Evolutionary conservation across 2,797 vertebrate genomes (phyloP).

Genomic region (Cryptoprocta ferox): DNA sequence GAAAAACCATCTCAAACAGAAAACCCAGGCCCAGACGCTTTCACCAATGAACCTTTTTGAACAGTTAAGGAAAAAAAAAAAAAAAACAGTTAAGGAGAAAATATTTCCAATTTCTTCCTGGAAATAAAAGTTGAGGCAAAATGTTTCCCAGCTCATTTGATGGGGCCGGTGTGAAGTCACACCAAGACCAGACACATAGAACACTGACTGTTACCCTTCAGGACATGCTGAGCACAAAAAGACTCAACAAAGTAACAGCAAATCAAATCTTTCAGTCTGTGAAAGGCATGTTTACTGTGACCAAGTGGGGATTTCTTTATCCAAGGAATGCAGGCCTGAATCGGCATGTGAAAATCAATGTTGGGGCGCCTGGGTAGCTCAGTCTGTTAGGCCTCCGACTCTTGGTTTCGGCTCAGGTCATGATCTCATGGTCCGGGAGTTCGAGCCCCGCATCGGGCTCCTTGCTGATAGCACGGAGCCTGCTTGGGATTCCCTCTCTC

Average conservation of each 20-base stretch:
- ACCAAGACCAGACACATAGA: not conserved
- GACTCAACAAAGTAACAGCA: not conserved
- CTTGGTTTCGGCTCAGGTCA: too few species aligned
- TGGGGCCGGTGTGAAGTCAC: not conserved
- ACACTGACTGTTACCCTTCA: not conserved
- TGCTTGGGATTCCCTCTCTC: too few species aligned
- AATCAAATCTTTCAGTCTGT: not conserved
- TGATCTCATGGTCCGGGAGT: too few species aligned
- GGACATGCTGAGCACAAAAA: not conserved
- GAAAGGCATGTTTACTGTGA: not conserved
- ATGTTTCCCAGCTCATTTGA: not conserved
- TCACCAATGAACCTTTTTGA: not conserved
- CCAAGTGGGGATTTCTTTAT: not conserved
- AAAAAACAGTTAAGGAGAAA: not conserved
- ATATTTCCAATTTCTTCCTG: not conserved
- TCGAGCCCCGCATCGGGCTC: too few species aligned
- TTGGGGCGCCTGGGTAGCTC: too few species aligned
- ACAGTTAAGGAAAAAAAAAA: constrained; percentile 23
- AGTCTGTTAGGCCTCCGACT: too few species aligned
- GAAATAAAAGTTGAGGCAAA: not conserved
- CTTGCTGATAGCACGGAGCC: too few species aligned
- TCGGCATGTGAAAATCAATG: not conserved
- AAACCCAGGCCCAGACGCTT: not conserved
- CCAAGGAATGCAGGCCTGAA: not conserved
- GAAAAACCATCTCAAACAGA: not conserved